phyloP scores from a whole-genome alignment of 2,797 vertebrate species.

The Smutsia gigantea region DNA sequence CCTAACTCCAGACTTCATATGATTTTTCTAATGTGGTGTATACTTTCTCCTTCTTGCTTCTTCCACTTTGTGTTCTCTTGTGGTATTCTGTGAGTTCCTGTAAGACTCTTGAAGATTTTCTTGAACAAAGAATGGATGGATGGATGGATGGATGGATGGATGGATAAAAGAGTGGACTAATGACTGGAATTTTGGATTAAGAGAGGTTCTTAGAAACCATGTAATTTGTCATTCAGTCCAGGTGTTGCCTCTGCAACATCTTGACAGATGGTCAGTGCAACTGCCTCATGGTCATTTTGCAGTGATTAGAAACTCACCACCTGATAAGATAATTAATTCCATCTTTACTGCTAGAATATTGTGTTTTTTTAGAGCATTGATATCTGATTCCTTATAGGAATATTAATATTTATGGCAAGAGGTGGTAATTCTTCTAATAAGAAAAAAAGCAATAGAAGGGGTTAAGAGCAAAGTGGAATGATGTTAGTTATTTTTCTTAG shows the following conservation, averaged over 20 bases:
- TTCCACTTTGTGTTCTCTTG: conserved; percentile 42
- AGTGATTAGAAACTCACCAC: not conserved
- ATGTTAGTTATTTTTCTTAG: not conserved
- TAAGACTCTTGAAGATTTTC: conserved; percentile 40
- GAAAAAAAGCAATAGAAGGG: not conserved
- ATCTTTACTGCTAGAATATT: not conserved
- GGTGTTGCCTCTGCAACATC: not conserved
- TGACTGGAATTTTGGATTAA: not conserved
- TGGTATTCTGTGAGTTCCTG: not conserved
- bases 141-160: not conserved
- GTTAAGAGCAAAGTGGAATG: not conserved
- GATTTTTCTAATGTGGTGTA: not conserved
- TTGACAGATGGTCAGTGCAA: not conserved
- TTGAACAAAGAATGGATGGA: conserved; percentile 12
- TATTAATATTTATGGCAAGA: conserved; percentile 9
- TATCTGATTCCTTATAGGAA: not conserved
- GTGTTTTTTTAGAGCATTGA: not conserved
- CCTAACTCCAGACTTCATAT: not conserved
- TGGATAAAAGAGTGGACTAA: not conserved
- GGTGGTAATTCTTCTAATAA: not conserved
- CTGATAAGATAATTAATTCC: not conserved
- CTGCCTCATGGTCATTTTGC: not conserved
- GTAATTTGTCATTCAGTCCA: not conserved
- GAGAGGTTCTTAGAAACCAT: not conserved
- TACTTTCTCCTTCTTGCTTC: conserved; percentile 1